Evolutionary conservation across 2,797 vertebrate species (phyloP).

Genomic region (Ispidina lecontei): DNA sequence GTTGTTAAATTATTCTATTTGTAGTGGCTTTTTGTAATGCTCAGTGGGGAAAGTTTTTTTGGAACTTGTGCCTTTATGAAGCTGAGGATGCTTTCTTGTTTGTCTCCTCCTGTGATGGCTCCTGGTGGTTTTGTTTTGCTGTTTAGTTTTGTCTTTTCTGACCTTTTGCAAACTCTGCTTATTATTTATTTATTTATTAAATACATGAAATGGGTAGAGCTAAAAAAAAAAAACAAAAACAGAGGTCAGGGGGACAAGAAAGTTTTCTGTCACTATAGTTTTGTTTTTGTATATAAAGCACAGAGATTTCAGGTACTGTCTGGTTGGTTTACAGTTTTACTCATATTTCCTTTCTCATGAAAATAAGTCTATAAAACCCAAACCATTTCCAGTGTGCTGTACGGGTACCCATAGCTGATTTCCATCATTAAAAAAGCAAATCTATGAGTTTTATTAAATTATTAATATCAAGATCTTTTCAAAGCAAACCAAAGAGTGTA

Average conservation of each 20-base stretch:
- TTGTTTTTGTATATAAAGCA: background rate
- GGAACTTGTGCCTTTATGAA: background rate
- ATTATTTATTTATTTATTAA: conserved; percentile 63
- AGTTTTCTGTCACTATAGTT: conserved; percentile 64
- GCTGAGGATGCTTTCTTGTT: background rate
- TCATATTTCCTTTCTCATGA: background rate
- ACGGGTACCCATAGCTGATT: background rate
- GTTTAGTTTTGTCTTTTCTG: background rate
- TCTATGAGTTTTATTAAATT: background rate
- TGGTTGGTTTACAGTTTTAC: background rate
- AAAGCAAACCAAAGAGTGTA: background rate
- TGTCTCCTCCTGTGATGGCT: conserved; percentile 25
- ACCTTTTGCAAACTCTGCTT: conserved; percentile 78
- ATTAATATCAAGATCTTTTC: background rate
- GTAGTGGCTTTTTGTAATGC: background rate
- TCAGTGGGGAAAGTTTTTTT: background rate
- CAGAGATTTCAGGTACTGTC: background rate
- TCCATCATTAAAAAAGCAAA: background rate
- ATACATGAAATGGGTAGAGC: conserved; percentile 77
- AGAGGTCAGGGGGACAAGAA: conserved; percentile 76
- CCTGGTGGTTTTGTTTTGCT: background rate
- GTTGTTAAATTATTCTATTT: background rate
- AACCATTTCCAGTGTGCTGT: background rate
- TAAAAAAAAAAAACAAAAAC: background rate
- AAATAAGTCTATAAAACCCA: background rate